Conservation (phyloP, 37 sponge, comb jelly and placozoan genomes). For the Ianthella basta region DNA sequence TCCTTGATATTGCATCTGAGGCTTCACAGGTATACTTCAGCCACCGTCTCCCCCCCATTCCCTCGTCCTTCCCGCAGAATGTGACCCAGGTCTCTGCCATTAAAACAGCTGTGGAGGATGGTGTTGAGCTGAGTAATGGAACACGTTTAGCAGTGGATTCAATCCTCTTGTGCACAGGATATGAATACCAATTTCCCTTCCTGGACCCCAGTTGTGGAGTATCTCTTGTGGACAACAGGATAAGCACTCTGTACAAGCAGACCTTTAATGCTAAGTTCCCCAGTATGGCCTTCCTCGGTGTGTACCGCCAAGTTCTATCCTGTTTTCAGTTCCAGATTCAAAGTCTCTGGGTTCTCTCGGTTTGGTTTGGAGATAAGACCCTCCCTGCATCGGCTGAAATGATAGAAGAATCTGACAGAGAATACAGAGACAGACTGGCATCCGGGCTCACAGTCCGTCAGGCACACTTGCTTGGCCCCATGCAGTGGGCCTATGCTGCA, state of each 20-base stretch:
- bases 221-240: constrained; percentile 26
- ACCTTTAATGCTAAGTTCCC: constrained; percentile 64
- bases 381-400: constrained; percentile 72
- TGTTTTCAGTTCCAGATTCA: constrained; percentile 60
- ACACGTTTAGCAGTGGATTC: constrained; percentile 27
- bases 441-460: constrained; percentile 30
- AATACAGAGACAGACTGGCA: constrained; percentile 38
- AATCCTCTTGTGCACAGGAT: constrained; percentile 78
- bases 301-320: constrained; percentile 33
- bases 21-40: constrained; percentile 46
- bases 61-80: constrained; percentile 50
- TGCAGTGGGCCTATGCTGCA: constrained; percentile 54
- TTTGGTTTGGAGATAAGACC: constrained; percentile 45
- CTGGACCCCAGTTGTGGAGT: constrained; percentile 57
- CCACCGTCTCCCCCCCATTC: constrained; percentile 6
- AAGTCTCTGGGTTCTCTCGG: constrained; percentile 47
- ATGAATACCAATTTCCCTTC: constrained; percentile 73
- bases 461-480: constrained; percentile 57
- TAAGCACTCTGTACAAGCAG: constrained; percentile 80
- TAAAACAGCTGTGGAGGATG: constrained; percentile 16
- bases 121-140: constrained; percentile 48
- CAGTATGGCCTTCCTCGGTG: constrained; percentile 70
- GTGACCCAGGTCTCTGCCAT: constrained; percentile 42
- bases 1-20: constrained; percentile 42
- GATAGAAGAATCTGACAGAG: constrained; percentile 38